phyloP scores from a whole-genome alignment of 2,113 vertebrate genomes.

The Vicugna pacos region DNA sequence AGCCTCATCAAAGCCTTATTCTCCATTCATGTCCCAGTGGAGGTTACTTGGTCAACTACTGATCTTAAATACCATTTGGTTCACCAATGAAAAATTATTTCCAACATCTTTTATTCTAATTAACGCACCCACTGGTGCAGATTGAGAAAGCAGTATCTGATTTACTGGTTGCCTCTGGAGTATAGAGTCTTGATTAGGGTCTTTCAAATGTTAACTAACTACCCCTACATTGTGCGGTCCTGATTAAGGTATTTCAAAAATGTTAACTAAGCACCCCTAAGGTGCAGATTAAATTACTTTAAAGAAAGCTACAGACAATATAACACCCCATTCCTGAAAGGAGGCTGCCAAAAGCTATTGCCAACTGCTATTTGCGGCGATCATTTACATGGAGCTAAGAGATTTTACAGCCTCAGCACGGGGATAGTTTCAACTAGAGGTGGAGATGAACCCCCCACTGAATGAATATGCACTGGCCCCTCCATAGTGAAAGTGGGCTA shows the following conservation, averaged over 20 bases:
- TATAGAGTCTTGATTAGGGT: slow-evolving; percentile 76
- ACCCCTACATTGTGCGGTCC: slow-evolving; percentile 69
- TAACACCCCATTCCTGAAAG: slow-evolving; percentile 51
- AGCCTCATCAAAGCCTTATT: not conserved
- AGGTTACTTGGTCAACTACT: not conserved
- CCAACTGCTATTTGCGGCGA: not conserved
- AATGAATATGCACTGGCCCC: not conserved
- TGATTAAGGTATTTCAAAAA: slow-evolving; percentile 80
- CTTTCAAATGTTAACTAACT: slow-evolving; percentile 82
- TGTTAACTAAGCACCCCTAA: slow-evolving; percentile 75
- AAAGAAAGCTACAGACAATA: slow-evolving; percentile 68
- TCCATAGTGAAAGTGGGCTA: not conserved
- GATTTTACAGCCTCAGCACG: not conserved
- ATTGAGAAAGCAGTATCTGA: slow-evolving; percentile 3
- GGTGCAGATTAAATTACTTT: slow-evolving; percentile 76
- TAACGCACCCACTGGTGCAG: slow-evolving; percentile 53
- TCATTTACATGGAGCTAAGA: not conserved
- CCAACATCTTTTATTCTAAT: slow-evolving; percentile 64
- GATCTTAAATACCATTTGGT: slow-evolving; percentile 45
- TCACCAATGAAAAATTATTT: slow-evolving; percentile 57
- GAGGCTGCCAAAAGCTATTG: not conserved
- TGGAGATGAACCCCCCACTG: not conserved
- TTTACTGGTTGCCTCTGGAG: slow-evolving; percentile 49
- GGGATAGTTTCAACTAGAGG: not conserved
- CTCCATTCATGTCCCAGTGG: not conserved